These are phyloP conservation scores for Dioctria rufipes DNA, from an alignment of 2,888 invertebrate genomes.

Conservation along the genomic window DNA sequence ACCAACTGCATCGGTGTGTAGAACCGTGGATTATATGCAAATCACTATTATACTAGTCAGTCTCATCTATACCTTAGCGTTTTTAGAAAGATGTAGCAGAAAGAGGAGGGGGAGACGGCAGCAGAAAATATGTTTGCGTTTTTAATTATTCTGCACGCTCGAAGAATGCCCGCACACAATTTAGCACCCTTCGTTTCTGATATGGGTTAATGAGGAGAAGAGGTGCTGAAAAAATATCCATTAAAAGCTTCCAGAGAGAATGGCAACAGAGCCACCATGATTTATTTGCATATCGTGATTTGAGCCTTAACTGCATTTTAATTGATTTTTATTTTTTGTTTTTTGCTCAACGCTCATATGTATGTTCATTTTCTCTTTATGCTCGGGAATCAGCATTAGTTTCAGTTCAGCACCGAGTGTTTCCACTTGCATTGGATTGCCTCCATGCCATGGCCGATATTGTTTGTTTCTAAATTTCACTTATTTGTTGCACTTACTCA, in stretches of 20 bases:
- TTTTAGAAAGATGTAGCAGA: too few species aligned
- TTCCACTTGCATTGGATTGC: too few species aligned
- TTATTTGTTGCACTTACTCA: too few species aligned
- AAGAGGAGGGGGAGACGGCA: too few species aligned
- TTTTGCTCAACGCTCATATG: neutral
- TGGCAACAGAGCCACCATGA: neutral
- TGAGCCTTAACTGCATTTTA: slow-evolving; percentile 34
- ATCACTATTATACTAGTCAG: neutral
- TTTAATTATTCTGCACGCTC: slow-evolving; percentile 30
- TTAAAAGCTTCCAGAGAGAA: neutral
- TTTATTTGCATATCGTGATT: slow-evolving; percentile 36
- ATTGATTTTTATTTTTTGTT: slow-evolving; percentile 18
- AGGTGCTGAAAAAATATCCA: slow-evolving; percentile 21
- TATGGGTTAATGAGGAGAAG: slow-evolving; percentile 39
- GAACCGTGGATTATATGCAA: slow-evolving; percentile 42
- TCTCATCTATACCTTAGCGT: too few species aligned
- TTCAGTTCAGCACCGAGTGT: too few species aligned
- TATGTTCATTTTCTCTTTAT: slow-evolving; percentile 7
- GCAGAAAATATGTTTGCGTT: neutral
- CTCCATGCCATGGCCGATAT: too few species aligned
- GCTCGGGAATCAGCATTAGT: too few species aligned
- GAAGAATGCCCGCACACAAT: slow-evolving; percentile 9
- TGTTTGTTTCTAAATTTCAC: too few species aligned
- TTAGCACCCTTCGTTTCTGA: slow-evolving; percentile 42
- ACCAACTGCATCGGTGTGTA: neutral